Evolutionary conservation across 2,113 vertebrate genomes (phyloP).

Genomic region (Neogale vison): DNA sequence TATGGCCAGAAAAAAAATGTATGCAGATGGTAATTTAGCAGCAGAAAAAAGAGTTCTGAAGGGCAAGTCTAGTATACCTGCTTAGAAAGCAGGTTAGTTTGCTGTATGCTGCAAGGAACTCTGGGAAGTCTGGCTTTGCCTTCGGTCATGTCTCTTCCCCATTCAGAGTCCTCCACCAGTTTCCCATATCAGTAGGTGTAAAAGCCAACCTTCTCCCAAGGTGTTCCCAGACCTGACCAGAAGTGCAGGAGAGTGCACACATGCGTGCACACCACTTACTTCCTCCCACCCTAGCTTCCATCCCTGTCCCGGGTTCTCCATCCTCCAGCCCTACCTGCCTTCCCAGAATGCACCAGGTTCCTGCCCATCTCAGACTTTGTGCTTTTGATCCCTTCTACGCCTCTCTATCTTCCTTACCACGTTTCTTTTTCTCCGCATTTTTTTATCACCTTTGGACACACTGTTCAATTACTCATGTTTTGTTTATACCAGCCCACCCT

Average conservation of each 20-base stretch:
- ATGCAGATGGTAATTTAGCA: not conserved
- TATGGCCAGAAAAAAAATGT: not conserved
- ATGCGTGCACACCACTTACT: fast-evolving
- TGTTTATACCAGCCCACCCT: not conserved
- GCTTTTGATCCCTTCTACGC: not conserved
- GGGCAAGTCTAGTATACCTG: not conserved
- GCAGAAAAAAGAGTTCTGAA: not conserved
- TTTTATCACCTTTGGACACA: not conserved
- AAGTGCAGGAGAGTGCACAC: not conserved
- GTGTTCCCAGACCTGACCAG: not conserved
- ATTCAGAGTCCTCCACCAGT: not conserved
- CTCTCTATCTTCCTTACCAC: not conserved
- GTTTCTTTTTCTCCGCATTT: not conserved
- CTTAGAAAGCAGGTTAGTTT: not conserved
- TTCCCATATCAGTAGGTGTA: not conserved
- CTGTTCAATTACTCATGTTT: not conserved
- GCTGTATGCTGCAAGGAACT: not conserved
- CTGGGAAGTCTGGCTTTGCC: not conserved
- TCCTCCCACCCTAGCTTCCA: not conserved
- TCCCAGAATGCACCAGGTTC: not conserved
- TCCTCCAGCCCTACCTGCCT: not conserved
- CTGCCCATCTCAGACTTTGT: not conserved
- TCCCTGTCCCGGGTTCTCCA: fast-evolving
- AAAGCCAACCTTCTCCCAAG: not conserved
- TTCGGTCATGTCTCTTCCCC: not conserved